Conservation (phyloP, 2,888 invertebrate species). For the Lymantria dispar region DNA sequence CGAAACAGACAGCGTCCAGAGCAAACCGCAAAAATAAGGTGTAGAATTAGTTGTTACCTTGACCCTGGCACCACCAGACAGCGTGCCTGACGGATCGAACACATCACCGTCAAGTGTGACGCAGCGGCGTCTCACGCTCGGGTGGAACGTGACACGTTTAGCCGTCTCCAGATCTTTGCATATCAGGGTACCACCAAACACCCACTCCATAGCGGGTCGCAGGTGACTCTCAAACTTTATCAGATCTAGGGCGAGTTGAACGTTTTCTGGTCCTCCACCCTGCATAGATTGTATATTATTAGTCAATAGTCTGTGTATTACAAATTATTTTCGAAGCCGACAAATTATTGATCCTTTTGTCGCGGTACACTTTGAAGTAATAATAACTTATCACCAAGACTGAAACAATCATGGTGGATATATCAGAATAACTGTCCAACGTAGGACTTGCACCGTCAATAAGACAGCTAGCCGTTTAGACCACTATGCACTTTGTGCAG, state of each 20-base stretch:
- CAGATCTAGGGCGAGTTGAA: constrained; percentile 90
- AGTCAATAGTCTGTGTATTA: too few species aligned
- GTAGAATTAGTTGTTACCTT: constrained; percentile 53
- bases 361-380: too few species aligned
- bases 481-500: too few species aligned
- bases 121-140: constrained; percentile 84
- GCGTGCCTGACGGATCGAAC: constrained; percentile 93
- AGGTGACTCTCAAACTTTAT: constrained; percentile 86
- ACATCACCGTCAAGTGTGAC: constrained; percentile 97
- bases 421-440: too few species aligned
- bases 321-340: too few species aligned
- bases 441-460: too few species aligned
- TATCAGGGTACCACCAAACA: constrained; percentile 93
- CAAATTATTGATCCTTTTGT: too few species aligned
- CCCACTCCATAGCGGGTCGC: constrained; percentile 91
- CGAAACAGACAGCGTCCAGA: too few species aligned
- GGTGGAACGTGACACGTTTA: constrained; percentile 90
- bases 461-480: too few species aligned
- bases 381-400: too few species aligned
- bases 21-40: too few species aligned
- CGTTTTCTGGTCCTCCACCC: constrained; percentile 88
- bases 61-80: constrained; percentile 91
- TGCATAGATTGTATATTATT: constrained; percentile 11
- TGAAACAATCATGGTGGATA: too few species aligned
- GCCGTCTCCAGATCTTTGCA: constrained; percentile 92